phyloP scores from a whole-genome alignment of 1,140 invertebrate species.

The Aphidius gifuensis region DNA sequence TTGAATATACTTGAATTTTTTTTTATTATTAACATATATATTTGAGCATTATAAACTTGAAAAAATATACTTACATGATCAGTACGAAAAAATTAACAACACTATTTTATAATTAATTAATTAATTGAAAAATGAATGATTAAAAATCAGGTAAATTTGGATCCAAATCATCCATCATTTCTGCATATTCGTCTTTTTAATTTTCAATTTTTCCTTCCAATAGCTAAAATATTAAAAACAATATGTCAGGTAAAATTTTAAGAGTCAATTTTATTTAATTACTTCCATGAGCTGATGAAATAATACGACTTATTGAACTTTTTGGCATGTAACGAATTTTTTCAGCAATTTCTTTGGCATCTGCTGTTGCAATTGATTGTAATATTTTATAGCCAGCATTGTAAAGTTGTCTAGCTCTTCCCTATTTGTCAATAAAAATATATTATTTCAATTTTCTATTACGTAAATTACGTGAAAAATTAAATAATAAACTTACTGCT shows the following conservation, averaged over 20 bases:
- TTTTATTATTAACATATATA: background rate
- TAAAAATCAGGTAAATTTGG: constrained; percentile 24
- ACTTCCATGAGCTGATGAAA: constrained; percentile 78
- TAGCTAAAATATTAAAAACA: constrained; percentile 55
- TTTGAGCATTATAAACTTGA: constrained; percentile 1
- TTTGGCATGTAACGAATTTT: constrained; percentile 69
- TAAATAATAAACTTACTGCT: constrained; percentile 47
- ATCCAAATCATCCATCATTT: constrained; percentile 61
- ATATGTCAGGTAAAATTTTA: constrained; percentile 17
- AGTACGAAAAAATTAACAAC: background rate
- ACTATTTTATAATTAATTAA: constrained; percentile 5
- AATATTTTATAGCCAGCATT: constrained; percentile 78
- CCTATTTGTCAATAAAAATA: constrained; percentile 52
- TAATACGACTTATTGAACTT: constrained; percentile 71
- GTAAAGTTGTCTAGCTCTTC: constrained; percentile 78
- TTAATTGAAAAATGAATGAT: constrained; percentile 1
- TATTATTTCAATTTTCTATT: constrained; percentile 2
- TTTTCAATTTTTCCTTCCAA: constrained; percentile 77
- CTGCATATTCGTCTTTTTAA: constrained; percentile 74
- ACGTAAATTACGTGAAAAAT: background rate
- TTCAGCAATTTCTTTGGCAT: constrained; percentile 61
- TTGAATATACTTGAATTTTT: no score
- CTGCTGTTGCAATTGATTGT: constrained; percentile 70
- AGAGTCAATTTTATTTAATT: background rate
- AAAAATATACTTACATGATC: constrained; percentile 6